These are phyloP conservation scores for Autographa pulchrina DNA, from an alignment of 2,888 invertebrate species.

Conservation along the genomic window DNA sequence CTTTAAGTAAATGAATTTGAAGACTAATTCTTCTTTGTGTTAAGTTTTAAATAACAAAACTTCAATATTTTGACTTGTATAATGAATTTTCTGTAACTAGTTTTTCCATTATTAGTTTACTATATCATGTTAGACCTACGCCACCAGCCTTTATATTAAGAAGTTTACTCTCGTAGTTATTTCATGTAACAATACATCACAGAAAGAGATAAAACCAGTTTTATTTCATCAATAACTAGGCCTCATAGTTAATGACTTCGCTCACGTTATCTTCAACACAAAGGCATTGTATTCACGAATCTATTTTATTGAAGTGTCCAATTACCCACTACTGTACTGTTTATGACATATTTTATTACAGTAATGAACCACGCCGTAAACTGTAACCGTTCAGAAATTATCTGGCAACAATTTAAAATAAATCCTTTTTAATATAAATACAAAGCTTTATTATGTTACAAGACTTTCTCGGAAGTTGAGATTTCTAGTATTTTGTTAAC, in stretches of 20 bases:
- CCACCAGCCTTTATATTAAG: not conserved
- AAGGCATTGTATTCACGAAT: conserved; percentile 40
- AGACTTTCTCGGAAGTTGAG: conserved; percentile 10
- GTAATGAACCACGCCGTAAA: conserved; percentile 30
- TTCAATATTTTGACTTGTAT: too few relatives aligned
- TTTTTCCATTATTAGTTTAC: too few relatives aligned
- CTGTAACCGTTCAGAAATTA: conserved; percentile 10
- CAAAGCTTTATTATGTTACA: not conserved
- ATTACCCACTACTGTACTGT: conserved; percentile 41
- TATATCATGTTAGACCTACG: too few relatives aligned
- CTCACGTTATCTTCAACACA: conserved; percentile 41
- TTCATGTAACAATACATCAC: conserved; percentile 3
- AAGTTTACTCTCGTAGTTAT: not conserved
- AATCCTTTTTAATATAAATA: not conserved
- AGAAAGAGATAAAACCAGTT: conserved; percentile 29
- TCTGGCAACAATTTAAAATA: conserved; percentile 5
- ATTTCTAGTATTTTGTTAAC: conserved; percentile 32
- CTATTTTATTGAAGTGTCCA: conserved; percentile 45
- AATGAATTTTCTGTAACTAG: too few relatives aligned
- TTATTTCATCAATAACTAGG: conserved; percentile 29
- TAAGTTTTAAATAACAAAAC: not conserved
- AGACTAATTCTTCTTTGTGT: not conserved
- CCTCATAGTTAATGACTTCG: conserved; percentile 37
- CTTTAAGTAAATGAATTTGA: conserved; percentile 28
- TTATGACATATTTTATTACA: conserved; percentile 52